Evolutionary conservation across 2,888 invertebrate genomes (phyloP).

Genomic region (Cerastis rubricosa): DNA sequence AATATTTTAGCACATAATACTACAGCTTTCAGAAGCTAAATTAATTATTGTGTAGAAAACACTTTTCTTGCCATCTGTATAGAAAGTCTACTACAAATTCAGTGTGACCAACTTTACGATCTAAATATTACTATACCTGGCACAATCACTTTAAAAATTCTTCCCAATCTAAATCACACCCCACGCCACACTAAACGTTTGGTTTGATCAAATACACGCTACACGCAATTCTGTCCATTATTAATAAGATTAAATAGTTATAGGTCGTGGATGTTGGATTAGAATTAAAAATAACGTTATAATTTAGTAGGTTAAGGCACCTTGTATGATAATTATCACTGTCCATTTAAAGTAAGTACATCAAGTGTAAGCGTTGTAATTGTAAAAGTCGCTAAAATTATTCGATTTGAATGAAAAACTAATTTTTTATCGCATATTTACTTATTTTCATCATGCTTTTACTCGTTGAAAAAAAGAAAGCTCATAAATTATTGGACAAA

Average conservation of each 20-base stretch:
- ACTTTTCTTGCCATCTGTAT: conserved; percentile 34
- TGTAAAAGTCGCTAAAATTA: conserved; percentile 54
- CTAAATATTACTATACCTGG: conserved; percentile 40
- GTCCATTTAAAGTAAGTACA: conserved; percentile 83
- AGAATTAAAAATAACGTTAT: conserved; percentile 76
- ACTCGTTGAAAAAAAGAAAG: conserved; percentile 14
- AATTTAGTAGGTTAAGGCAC: conserved; percentile 80
- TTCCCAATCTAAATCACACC: conserved; percentile 68
- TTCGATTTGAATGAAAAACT: conserved; percentile 18
- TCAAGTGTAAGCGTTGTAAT: conserved; percentile 67
- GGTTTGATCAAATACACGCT: conserved; percentile 82
- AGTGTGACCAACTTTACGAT: conserved; percentile 43
- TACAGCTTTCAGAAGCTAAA: conserved; percentile 15
- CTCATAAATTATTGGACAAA: conserved; percentile 3
- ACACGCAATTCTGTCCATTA: conserved; percentile 90
- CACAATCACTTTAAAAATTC: conserved; percentile 38
- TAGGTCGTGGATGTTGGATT: conserved; percentile 81
- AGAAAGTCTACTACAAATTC: conserved; percentile 36
- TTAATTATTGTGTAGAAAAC: conserved; percentile 1
- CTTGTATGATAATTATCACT: conserved; percentile 84
- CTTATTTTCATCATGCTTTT: conserved; percentile 38
- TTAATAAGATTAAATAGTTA: conserved; percentile 77
- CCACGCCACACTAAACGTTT: conserved; percentile 76
- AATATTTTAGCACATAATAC: conserved; percentile 14
- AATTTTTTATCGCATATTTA: conserved; percentile 12